Base-by-base conservation (phyloP, 2,113 vertebrate species). In the Nyctibius bracteatus region DNA sequence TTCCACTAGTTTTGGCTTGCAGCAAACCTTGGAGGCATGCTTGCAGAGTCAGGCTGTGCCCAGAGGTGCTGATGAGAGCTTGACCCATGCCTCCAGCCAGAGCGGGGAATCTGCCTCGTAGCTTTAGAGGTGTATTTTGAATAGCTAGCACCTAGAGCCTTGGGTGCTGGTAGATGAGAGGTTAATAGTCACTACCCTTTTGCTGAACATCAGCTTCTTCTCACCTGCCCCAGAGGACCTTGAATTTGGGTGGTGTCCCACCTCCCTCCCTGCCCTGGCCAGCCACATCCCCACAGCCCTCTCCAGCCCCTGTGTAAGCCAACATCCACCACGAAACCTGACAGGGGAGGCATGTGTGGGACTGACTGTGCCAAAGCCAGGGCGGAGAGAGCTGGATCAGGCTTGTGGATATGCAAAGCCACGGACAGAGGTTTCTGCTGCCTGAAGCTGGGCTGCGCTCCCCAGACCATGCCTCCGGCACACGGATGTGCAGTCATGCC, bases 381-480 rank as follows among this genome's bases (percentile, higher is more conserved):
- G 49, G 24, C 63, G 80, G 37, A 49, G 31, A 62, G 25, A 73
- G 67, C n/a, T n/a, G 67, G 41, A 11, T 82, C 49, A 61, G 88
- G 12, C 23, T 61, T 5, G 9, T 18, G 74, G 72, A 25, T 62
- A 7, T 18, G 28, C 55, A 70, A 57, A 92, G 72, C 41, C 91
- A 78, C 3, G 1, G 39, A 44, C 30, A 37, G 83, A 86, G 62
- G 41, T 44, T 86, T 74, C 47, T 68, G 89, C 41, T 68, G 80
- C 75, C 83, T n/a, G 66, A 1, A 27, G 65, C 10, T 2, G 52
- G 65, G 61, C 70, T 74, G 74, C 2, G 0, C 7, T 79, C 17
- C 83, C 78, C 12, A 0, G 23, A 61, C 35, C 85, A 10, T n/a
- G 1, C 0, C 59, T 67, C 51, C 12, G 1, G 49, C 12, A 4